A percentile compares a stretch with the other conserved stretches of the same genome.
Conservation (phyloP, 2,113 vertebrate genomes). For the Neoarius graeffei region DNA sequence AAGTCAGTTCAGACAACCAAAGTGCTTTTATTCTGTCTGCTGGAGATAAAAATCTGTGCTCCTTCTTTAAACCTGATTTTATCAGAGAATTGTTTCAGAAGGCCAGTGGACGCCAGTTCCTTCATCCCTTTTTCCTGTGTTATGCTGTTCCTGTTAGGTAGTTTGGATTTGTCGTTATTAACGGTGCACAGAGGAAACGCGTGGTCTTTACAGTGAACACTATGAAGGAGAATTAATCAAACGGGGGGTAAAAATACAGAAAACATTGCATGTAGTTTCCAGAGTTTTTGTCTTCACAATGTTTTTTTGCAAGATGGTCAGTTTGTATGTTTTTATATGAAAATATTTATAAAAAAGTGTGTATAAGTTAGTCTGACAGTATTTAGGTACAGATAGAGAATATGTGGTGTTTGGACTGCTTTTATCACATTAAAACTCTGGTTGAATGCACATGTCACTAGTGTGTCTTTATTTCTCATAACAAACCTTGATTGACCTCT, state of each 20-base stretch:
- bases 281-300: background rate
- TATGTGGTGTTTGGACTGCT: background rate
- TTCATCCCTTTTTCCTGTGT: conserved; percentile 1
- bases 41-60: conserved; percentile 79
- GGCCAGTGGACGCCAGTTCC: conserved; percentile 33
- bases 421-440: conserved; percentile 19
- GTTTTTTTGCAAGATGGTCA: conserved; percentile 64
- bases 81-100: conserved; percentile 52
- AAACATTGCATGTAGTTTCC: background rate
- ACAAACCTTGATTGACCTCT: background rate
- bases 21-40: conserved; percentile 80
- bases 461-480: background rate
- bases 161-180: conserved; percentile 50
- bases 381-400: conserved; percentile 31
- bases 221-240: conserved; percentile 48
- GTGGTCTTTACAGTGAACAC: conserved; percentile 58
- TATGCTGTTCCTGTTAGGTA: conserved; percentile 41
- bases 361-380: conserved; percentile 25
- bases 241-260: background rate
- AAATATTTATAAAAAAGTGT: conserved; percentile 65
- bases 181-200: conserved; percentile 32
- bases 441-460: background rate
- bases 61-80: conserved; percentile 63
- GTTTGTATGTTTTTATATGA: conserved; percentile 56
- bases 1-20: conserved; percentile 85